Percentiles rank a stretch among this genome's conserved stretches.
Conservation (phyloP, 35 echinoderm and acorn worm genomes). For the Ophioderma brevispina region DNA sequence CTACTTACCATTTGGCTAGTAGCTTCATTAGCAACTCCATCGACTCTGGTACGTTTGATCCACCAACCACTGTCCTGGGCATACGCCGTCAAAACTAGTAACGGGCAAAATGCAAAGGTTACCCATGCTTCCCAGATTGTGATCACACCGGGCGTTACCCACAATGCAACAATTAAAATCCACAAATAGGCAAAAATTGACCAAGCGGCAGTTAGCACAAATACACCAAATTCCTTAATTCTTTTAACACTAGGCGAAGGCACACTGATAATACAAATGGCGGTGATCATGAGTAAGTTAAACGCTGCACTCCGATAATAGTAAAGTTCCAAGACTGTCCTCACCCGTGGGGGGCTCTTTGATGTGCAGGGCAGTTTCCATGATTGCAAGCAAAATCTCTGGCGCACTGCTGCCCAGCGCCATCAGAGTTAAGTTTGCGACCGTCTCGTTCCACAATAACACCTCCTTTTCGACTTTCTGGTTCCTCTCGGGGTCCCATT, state of each 20-base stretch:
- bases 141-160: constrained; percentile 50
- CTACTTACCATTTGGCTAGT: constrained; percentile 84
- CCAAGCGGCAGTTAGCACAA: constrained; percentile 88
- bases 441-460: constrained; percentile 93
- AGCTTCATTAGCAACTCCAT: constrained; percentile 32
- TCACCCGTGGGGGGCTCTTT: background rate
- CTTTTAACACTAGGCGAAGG: constrained; percentile 72
- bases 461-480: constrained; percentile 83
- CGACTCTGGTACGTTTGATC: constrained; percentile 55
- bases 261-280: constrained; percentile 83
- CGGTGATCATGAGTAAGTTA: constrained; percentile 93
- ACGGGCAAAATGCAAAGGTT: constrained; percentile 69
- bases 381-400: constrained; percentile 79
- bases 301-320: constrained; percentile 95
- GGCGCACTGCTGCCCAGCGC: constrained; percentile 95
- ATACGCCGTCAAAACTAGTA: constrained; percentile 88
- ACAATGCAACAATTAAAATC: constrained; percentile 82
- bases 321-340: constrained; percentile 95
- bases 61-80: constrained; percentile 97
- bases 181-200: constrained; percentile 98
- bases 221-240: constrained; percentile 96
- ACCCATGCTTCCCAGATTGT: constrained; percentile 92
- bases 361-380: constrained; percentile 61
- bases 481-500: constrained; percentile 84
- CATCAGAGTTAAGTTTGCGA: constrained; percentile 96